phyloP scores from a whole-genome alignment of 2,888 invertebrate species.

The Andrena fulva region DNA sequence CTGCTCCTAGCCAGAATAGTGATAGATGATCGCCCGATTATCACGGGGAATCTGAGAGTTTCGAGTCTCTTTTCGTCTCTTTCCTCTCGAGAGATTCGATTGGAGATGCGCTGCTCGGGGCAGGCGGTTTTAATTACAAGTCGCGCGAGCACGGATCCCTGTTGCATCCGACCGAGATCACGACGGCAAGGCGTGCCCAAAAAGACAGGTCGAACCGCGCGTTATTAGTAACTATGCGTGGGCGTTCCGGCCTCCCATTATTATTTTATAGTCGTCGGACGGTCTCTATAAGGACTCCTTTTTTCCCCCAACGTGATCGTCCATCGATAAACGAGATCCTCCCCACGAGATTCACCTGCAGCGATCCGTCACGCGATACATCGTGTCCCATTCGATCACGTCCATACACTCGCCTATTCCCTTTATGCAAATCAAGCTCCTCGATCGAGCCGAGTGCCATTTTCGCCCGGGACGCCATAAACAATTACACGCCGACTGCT shows the following conservation, averaged over 20 bases:
- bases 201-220: constrained; percentile 56
- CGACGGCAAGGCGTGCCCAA: constrained; percentile 57
- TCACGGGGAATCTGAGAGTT: constrained; percentile 30
- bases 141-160: constrained; percentile 45
- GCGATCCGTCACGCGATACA: constrained; percentile 13
- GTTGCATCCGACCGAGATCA: constrained; percentile 10
- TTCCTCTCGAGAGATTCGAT: neutral
- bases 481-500: constrained; percentile 46
- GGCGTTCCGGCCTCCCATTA: constrained; percentile 66
- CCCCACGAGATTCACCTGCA: constrained; percentile 46
- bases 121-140: constrained; percentile 73
- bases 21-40: constrained; percentile 59
- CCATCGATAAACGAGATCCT: constrained; percentile 64
- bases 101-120: constrained; percentile 45
- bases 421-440: constrained; percentile 53
- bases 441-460: neutral
- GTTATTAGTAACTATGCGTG: constrained; percentile 65
- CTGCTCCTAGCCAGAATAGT: constrained; percentile 8
- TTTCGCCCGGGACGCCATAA: constrained; percentile 17
- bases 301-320: constrained; percentile 34
- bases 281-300: constrained; percentile 30
- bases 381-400: neutral
- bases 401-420: constrained; percentile 36
- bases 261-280: constrained; percentile 66
- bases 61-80: constrained; percentile 52